Evolutionary conservation across 1,140 invertebrate genomes (phyloP).

Genomic region (Bombyx mori): ASM3026992v2 NC_085123.1:9661001-9661500

Average conservation of each 20-base stretch:
- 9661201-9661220: too few relatives aligned
- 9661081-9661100: too few relatives aligned
- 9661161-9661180: too few relatives aligned
- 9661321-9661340: constrained; percentile 20
- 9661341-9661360: constrained; percentile 23
- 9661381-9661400: constrained; percentile 18
- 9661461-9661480: background rate
- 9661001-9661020: too few relatives aligned
- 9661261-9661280: constrained; percentile 8
- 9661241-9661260: background rate
- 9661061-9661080: too few relatives aligned
- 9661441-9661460: background rate
- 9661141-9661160: too few relatives aligned
- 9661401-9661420: constrained; percentile 25
- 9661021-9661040: too few relatives aligned
- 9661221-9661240: too few relatives aligned
- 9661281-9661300: constrained; percentile 7
- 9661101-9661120: too few relatives aligned
- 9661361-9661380: constrained; percentile 25
- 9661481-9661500: background rate
- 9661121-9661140: too few relatives aligned
- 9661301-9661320: constrained; percentile 7
- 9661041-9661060: too few relatives aligned
- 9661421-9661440: constrained; percentile 1
- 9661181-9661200: too few relatives aligned